A percentile compares a stretch with the other conserved stretches of the same genome.
Evolutionary conservation across 2,888 invertebrate genomes (phyloP).

Genomic region (Spilarctia lutea): DNA sequence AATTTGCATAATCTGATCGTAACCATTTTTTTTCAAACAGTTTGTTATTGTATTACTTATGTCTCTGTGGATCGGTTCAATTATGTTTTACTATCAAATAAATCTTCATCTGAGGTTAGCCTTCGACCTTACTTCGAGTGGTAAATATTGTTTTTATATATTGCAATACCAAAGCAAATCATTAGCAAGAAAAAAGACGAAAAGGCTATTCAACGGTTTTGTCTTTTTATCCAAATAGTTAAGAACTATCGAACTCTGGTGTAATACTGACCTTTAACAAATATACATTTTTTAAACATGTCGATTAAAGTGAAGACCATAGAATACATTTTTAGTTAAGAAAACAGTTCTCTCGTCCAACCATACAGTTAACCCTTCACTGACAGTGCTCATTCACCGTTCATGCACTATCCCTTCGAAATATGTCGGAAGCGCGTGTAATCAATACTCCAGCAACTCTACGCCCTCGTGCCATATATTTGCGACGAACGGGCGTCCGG

Average conservation of each 20-base stretch:
- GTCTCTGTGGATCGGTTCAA: background rate
- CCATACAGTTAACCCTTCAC: background rate
- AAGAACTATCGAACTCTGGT: too few relatives aligned
- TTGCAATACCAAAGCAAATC: background rate
- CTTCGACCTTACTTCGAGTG: background rate
- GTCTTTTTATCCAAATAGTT: too few relatives aligned
- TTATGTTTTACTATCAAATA: background rate
- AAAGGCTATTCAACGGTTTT: background rate
- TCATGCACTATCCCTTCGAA: slow-evolving; percentile 31
- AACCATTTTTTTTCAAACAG: background rate
- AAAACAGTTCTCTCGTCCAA: background rate
- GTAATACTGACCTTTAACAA: too few relatives aligned
- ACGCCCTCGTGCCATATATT: slow-evolving; percentile 30
- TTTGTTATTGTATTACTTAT: background rate
- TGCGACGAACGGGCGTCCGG: slow-evolving; percentile 19
- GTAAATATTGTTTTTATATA: too few relatives aligned
- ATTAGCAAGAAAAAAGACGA: background rate
- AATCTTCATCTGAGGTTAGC: background rate
- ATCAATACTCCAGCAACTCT: slow-evolving; percentile 58
- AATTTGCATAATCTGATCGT: background rate
- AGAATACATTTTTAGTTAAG: background rate
- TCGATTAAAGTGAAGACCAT: too few relatives aligned
- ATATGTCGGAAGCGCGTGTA: slow-evolving; percentile 64
- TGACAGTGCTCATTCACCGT: background rate
- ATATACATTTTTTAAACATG: too few relatives aligned